These are phyloP conservation scores for Cinclus mexicanus DNA, from an alignment of 2,113 vertebrate species.

Conservation along the genomic window DNA sequence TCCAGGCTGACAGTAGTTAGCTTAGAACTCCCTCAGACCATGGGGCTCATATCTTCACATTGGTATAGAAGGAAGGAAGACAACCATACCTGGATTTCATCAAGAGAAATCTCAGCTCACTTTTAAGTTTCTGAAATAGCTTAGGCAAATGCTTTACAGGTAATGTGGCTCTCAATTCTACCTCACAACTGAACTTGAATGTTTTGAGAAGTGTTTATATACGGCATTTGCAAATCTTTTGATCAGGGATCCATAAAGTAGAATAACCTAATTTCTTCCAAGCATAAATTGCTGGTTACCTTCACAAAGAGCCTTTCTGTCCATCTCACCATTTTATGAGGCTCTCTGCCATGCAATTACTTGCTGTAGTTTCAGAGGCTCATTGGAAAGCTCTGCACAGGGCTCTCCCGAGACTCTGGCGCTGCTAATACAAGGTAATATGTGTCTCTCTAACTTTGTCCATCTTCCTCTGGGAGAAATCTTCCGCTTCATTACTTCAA, in stretches of 20 bases:
- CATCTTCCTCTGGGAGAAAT: constrained; percentile 5
- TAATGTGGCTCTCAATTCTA: neutral
- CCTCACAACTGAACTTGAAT: neutral
- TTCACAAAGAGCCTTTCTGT: neutral
- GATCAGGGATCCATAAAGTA: neutral
- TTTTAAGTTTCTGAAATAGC: neutral
- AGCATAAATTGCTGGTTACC: neutral
- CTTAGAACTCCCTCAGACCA: neutral
- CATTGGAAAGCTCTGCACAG: neutral
- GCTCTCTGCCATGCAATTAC: neutral
- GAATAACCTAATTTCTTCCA: neutral
- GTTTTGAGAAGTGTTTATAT: neutral
- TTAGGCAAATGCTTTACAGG: neutral
- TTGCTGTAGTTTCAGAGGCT: neutral
- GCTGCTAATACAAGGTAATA: neutral
- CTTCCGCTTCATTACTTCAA: constrained; percentile 1
- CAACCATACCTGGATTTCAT: neutral
- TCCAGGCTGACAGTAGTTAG: neutral
- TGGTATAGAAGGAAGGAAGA: neutral
- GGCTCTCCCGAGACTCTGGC: neutral
- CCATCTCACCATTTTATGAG: neutral
- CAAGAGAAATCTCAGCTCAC: neutral
- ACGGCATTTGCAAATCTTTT: neutral
- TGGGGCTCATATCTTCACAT: neutral
- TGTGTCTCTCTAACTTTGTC: neutral